Conservation (phyloP, 1,140 invertebrate species). For the Zaprionus inermis region DNA sequence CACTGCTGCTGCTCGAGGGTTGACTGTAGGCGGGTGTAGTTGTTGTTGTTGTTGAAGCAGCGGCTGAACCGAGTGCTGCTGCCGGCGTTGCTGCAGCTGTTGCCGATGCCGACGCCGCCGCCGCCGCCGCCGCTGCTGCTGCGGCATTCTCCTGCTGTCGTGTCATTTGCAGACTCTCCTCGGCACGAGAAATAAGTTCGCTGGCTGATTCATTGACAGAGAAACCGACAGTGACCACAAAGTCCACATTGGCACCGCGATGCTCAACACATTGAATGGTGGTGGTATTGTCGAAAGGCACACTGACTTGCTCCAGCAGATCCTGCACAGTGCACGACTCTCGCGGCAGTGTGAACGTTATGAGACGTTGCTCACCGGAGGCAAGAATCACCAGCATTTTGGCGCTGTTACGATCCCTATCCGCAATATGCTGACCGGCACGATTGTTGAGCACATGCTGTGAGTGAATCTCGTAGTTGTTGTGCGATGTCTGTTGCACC, state of each 20-base stretch:
- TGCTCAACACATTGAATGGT: conserved; percentile 89
- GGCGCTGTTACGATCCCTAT: conserved; percentile 86
- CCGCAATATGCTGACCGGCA: conserved; percentile 64
- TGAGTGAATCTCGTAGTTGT: conserved; percentile 81
- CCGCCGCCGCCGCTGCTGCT: conserved; percentile 15
- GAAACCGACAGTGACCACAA: conserved; percentile 89
- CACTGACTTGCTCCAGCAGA: conserved; percentile 89
- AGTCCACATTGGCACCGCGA: conserved; percentile 89
- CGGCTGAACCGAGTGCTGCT: conserved; percentile 10
- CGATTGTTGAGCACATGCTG: conserved; percentile 81
- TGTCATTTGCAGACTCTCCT: conserved; percentile 80
- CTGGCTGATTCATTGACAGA: conserved; percentile 76
- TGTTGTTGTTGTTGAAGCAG: conserved; percentile 24
- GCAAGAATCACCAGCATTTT: conserved; percentile 90
- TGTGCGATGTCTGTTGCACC: conserved; percentile 77
- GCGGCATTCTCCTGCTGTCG: conserved; percentile 63
- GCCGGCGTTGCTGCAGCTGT: conserved; percentile 18
- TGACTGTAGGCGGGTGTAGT: conserved; percentile 47
- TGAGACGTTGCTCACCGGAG: conserved; percentile 90
- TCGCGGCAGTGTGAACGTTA: conserved; percentile 91
- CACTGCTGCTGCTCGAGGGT: conserved; percentile 8
- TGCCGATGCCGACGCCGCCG: conserved; percentile 27
- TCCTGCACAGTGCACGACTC: conserved; percentile 92
- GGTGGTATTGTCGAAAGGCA: conserved; percentile 87
- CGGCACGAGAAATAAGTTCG: conserved; percentile 78